These are phyloP conservation scores for Steinernema feltiae DNA, from an alignment of 1,140 invertebrate species.

Conservation along the genomic window DNA sequence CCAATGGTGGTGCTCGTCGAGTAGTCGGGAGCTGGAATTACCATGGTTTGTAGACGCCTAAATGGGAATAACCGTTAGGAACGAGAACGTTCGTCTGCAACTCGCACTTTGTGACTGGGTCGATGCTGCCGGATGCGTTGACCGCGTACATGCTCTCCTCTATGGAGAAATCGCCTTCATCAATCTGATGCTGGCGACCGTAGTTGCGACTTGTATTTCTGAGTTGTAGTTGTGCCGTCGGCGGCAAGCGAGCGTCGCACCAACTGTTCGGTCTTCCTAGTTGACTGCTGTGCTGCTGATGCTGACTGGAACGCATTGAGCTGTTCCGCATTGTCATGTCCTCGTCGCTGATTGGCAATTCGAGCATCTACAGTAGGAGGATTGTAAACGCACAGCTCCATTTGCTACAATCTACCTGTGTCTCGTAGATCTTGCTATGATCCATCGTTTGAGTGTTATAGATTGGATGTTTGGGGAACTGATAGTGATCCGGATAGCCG, in stretches of 20 bases:
- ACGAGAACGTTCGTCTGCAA: conserved; percentile 20
- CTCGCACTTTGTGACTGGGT: conserved; percentile 45
- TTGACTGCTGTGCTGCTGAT: conserved; percentile 25
- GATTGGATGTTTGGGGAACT: conserved; percentile 18
- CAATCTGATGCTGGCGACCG: conserved; percentile 26
- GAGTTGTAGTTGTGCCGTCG: not conserved
- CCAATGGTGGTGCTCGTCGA: conserved; percentile 11
- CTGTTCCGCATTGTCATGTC: conserved; percentile 48
- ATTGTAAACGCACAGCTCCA: not conserved
- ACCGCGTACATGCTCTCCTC: conserved; percentile 53
- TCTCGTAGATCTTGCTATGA: conserved; percentile 46
- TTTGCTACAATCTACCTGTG: conserved; percentile 35
- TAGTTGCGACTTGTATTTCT: conserved; percentile 20
- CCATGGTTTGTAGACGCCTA: conserved; percentile 32
- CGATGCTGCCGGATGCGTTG: conserved; percentile 39
- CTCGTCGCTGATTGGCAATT: conserved; percentile 55
- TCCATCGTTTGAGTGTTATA: not conserved
- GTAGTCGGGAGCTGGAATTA: conserved; percentile 36
- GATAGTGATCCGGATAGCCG: conserved; percentile 12
- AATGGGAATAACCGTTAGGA: conserved; percentile 17
- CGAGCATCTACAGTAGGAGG: conserved; percentile 43
- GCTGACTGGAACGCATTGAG: conserved; percentile 34
- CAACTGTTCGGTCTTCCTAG: not conserved
- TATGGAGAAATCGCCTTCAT: conserved; percentile 53
- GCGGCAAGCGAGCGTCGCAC: conserved; percentile 14